Conservation (phyloP, 2,888 invertebrate genomes). For the Andrena bicolor region DNA sequence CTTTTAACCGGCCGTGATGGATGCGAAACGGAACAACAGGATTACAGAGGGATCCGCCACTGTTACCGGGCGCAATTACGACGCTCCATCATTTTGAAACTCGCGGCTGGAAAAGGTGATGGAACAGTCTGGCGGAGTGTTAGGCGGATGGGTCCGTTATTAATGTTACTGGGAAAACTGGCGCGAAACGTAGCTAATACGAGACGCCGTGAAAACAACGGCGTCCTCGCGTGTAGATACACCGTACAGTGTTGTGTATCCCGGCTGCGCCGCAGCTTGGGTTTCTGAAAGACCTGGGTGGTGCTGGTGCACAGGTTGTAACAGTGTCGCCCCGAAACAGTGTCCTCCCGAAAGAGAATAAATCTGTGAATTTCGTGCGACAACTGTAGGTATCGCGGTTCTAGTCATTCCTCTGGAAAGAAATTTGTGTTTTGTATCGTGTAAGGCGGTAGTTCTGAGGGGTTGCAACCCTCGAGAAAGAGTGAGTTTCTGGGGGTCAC, state of each 20-base stretch:
- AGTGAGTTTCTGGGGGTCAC: too few species aligned
- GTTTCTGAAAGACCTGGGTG: neutral
- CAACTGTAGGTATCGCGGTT: too few species aligned
- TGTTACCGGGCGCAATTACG: conserved; percentile 29
- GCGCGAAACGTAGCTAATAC: conserved; percentile 4
- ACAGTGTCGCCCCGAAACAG: neutral
- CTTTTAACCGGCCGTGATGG: conserved; percentile 46
- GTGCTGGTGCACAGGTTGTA: neutral
- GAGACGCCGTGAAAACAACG: neutral
- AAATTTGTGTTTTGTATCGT: too few species aligned
- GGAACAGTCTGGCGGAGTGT: conserved; percentile 30
- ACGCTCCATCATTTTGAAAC: conserved; percentile 44
- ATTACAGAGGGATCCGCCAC: conserved; percentile 33
- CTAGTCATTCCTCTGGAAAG: too few species aligned
- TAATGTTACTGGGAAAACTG: conserved; percentile 38
- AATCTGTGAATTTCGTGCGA: neutral
- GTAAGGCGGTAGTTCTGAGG: too few species aligned
- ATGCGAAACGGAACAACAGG: conserved; percentile 53
- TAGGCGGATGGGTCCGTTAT: conserved; percentile 42
- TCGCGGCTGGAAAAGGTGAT: conserved; percentile 32
- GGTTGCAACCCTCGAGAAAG: too few species aligned
- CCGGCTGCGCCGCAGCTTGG: neutral
- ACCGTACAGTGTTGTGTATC: neutral
- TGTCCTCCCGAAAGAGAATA: neutral
- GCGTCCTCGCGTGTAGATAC: neutral